A percentile compares a stretch with the other conserved stretches of the same genome.
Conservation (phyloP, 2,113 vertebrate genomes). For the Monarcha castaneiventris region DNA sequence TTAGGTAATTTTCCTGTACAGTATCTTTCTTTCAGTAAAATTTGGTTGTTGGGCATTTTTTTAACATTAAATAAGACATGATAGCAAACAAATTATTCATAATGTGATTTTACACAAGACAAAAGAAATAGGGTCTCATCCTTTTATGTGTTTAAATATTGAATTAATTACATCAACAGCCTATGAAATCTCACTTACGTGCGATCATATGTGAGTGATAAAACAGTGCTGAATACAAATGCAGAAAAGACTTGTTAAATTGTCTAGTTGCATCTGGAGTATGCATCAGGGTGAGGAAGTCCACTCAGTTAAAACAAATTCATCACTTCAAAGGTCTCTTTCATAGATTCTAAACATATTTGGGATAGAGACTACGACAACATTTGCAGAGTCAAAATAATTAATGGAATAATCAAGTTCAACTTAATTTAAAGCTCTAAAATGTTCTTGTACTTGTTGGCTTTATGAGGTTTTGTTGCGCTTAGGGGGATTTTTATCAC, state of each 20-base stretch:
- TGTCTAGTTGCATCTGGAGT: neutral
- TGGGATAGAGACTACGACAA: neutral
- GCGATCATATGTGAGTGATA: neutral
- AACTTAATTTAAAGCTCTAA: neutral
- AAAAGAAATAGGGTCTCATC: neutral
- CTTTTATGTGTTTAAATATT: neutral
- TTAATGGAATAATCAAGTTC: neutral
- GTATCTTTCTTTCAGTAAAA: neutral
- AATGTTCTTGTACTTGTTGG: neutral
- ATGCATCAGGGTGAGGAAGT: neutral
- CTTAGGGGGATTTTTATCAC: rapidly evolving
- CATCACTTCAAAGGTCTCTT: neutral
- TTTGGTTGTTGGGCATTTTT: neutral
- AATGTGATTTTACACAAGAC: neutral
- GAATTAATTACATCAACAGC: neutral
- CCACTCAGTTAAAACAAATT: neutral
- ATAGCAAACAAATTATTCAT: neutral
- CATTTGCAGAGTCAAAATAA: neutral
- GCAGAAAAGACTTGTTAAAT: neutral
- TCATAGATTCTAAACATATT: neutral
- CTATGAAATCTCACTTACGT: neutral
- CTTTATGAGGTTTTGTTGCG: rapidly evolving
- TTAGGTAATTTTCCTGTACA: neutral
- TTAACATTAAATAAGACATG: neutral
- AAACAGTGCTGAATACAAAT: neutral